Evolutionary conservation across 2,888 invertebrate genomes (phyloP), one percentile per base, ranked within the genome.

Genomic region (Metopia argyrocephala): DNA sequence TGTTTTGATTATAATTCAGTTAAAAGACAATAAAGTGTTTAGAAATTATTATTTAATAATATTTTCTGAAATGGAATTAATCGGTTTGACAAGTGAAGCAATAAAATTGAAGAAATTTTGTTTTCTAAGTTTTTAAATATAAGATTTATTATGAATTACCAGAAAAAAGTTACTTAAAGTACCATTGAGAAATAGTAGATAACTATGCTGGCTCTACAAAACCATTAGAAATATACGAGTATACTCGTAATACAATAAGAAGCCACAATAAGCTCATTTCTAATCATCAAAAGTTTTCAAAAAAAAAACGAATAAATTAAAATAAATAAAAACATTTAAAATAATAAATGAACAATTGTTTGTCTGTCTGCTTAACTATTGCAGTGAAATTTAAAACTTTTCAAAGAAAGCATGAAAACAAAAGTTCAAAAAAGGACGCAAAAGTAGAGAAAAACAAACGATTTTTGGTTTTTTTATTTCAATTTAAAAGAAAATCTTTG

Each of bases 211-310:
- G n/a, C n/a, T n/a, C n/a, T n/a, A 38, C 15, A 38, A 38, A 15
- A 38, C 15, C 31, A 12, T 31, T 1, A 31, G 12, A 31, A 31
- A 31, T 12, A 31, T 9, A 31, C 7, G 12, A 9, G 9, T 12
- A 38, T 12, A 38, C 0, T 15, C 38, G 15, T n/a, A n/a, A n/a
- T n/a, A n/a, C n/a, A 38, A 38, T 31, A 46, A 62, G 66, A 78
- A 79, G 23, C 54, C 65, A 46, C 31, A 65, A 9, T n/a, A 38
- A 75, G 31, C 48, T n/a, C 15, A 64, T 50, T 54, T 70, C 50
- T 54, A 79, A 75, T 75, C 38, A 70, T 65, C 70, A 28, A 15
- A 70, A 79, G 48, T 70, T 79, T 70, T 20, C 2, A 4, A 27
- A 38, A 38, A 38, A 38, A 38, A 15, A n/a, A 56, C 45, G 45